Evolutionary conservation across 2,113 vertebrate species (phyloP).

Genomic region (Clinocottus analis): DNA sequence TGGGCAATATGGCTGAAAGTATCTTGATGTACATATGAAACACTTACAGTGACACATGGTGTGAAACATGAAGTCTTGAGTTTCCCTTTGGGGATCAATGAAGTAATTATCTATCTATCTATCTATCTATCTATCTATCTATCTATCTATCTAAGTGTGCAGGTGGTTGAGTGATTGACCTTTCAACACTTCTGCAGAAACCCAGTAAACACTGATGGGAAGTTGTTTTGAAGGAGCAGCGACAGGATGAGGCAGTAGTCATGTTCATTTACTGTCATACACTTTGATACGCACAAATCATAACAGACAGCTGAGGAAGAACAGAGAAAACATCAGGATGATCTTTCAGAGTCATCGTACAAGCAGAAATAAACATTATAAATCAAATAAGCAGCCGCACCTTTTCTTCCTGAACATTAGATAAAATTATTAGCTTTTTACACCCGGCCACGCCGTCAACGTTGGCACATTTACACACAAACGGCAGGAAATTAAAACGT

Average conservation of each 20-base stretch:
- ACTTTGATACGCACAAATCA: slow-evolving; percentile 41
- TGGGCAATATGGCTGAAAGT: no score
- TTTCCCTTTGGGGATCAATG: no score
- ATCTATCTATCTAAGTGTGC: no score
- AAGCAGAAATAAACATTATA: slow-evolving; percentile 9
- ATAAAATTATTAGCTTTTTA: slow-evolving; percentile 21
- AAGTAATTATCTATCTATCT: no score
- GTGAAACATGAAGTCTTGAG: no score
- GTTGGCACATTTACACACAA: slow-evolving; percentile 55
- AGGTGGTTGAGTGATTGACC: background rate
- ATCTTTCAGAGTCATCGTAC: slow-evolving; percentile 11
- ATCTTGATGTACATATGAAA: no score
- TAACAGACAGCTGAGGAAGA: slow-evolving; percentile 16
- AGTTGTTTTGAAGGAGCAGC: background rate
- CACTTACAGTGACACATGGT: no score
- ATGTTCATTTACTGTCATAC: slow-evolving; percentile 60
- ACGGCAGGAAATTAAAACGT: background rate
- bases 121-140: no score
- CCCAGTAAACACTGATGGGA: background rate
- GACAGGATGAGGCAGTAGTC: slow-evolving; percentile 49
- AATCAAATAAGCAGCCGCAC: slow-evolving; percentile 25
- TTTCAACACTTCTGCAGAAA: background rate
- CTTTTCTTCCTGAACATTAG: background rate
- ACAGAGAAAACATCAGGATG: background rate
- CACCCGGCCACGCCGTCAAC: slow-evolving; percentile 12